Evolutionary conservation across 1,140 invertebrate genomes (phyloP).

Genomic region (Harpegnathos saltator): DNA sequence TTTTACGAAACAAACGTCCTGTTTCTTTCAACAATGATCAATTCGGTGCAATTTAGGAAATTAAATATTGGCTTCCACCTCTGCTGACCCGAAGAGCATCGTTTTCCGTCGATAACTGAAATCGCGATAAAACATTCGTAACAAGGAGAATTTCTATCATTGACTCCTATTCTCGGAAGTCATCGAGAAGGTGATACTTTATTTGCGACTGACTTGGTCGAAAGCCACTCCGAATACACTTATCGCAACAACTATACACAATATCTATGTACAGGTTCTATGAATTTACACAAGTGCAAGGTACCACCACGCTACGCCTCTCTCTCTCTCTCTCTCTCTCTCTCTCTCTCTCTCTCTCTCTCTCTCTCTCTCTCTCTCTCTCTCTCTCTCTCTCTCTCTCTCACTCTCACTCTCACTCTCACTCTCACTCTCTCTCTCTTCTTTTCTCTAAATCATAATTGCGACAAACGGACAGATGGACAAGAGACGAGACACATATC

Average conservation of each 20-base stretch:
- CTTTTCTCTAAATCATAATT: slow-evolving; percentile 38
- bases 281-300: slow-evolving; percentile 53
- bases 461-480: slow-evolving; percentile 32
- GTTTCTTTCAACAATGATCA: too few relatives aligned
- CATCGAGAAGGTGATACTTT: too few relatives aligned
- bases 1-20: too few relatives aligned
- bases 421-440: neutral
- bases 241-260: slow-evolving; percentile 31
- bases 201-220: neutral
- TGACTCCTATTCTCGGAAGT: too few relatives aligned
- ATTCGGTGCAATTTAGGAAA: too few relatives aligned
- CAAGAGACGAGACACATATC: slow-evolving; percentile 36
- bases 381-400: too few relatives aligned
- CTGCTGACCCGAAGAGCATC: too few relatives aligned
- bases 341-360: neutral
- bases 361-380: slow-evolving; percentile 4
- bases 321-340: neutral
- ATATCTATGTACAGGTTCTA: slow-evolving; percentile 38
- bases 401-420: neutral
- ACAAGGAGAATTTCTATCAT: too few relatives aligned
- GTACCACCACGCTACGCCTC: slow-evolving; percentile 24
- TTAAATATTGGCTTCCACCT: too few relatives aligned
- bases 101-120: too few relatives aligned
- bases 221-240: slow-evolving; percentile 31
- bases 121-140: too few relatives aligned